A percentile compares a stretch with the other conserved stretches of the same genome.
phyloP scores from a whole-genome alignment of 1,140 invertebrate genomes.

The Pseudomyrmex gracilis region DNA sequence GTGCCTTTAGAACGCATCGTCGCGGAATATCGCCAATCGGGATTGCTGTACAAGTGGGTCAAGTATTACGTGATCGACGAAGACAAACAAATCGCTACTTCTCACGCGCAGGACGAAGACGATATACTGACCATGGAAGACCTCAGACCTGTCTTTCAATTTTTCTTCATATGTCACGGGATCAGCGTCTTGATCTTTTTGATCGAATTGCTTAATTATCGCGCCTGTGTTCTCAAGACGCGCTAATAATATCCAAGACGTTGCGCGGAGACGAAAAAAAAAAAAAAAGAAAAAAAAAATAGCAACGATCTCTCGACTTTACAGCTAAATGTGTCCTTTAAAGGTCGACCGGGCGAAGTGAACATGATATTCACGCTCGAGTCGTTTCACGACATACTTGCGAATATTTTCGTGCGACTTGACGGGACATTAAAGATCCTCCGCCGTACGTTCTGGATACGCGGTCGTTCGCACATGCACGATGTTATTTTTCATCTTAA shows the following conservation, averaged over 20 bases:
- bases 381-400: background rate
- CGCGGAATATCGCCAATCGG: slow-evolving; percentile 39
- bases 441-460: background rate
- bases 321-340: background rate
- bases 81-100: background rate
- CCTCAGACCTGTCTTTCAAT: slow-evolving; percentile 11
- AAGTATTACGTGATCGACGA: slow-evolving; percentile 10
- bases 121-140: slow-evolving; percentile 37
- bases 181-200: background rate
- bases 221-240: background rate
- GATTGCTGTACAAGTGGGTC: slow-evolving; percentile 24
- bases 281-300: too few species aligned
- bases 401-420: background rate
- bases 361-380: background rate
- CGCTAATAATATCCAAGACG: background rate
- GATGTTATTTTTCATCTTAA: slow-evolving; percentile 4
- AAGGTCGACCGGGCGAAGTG: background rate
- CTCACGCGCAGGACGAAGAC: background rate
- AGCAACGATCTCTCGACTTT: background rate
- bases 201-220: background rate
- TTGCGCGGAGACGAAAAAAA: background rate
- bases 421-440: background rate
- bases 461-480: background rate
- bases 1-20: background rate
- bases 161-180: slow-evolving; percentile 14